phyloP scores from a whole-genome alignment of 2,797 vertebrate species.

The Pantherophis vulpinus region DNA sequence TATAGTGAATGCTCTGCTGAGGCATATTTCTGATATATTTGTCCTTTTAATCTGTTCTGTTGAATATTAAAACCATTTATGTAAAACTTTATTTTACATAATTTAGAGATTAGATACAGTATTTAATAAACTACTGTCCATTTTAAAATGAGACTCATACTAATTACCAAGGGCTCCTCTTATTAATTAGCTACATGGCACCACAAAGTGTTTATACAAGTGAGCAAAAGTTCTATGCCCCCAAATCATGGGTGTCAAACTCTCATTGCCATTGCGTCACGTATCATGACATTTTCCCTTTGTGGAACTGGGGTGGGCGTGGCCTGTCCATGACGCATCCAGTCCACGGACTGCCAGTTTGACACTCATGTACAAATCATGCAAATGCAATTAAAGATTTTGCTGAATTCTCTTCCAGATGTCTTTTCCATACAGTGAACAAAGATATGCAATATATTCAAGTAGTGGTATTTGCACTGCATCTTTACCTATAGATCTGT shows the following conservation, averaged over 20 bases:
- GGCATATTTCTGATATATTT: constrained; percentile 8
- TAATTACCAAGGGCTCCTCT: neutral
- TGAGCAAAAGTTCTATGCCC: neutral
- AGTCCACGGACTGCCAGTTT: no score
- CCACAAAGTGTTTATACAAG: constrained; percentile 24
- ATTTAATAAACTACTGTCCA: constrained; percentile 39
- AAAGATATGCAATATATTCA: neutral
- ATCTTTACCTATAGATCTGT: neutral
- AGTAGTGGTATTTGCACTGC: neutral
- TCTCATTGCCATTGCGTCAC: fast-evolving
- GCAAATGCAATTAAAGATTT: neutral
- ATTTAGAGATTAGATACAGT: constrained; percentile 41
- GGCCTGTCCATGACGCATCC: no score
- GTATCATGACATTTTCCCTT: no score
- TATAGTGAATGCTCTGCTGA: neutral
- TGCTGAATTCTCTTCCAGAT: neutral
- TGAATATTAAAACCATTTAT: constrained; percentile 55
- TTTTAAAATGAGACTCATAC: constrained; percentile 29
- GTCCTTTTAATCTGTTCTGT: constrained; percentile 36
- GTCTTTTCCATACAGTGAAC: neutral
- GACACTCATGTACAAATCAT: neutral
- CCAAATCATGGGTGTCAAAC: neutral
- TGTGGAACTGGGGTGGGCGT: no score
- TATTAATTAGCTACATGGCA: constrained; percentile 44
- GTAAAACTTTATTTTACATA: constrained; percentile 59